These are phyloP conservation scores for Metaphire vulgaris DNA, from an alignment of 1,140 invertebrate genomes.

Conservation along the genomic window DNA sequence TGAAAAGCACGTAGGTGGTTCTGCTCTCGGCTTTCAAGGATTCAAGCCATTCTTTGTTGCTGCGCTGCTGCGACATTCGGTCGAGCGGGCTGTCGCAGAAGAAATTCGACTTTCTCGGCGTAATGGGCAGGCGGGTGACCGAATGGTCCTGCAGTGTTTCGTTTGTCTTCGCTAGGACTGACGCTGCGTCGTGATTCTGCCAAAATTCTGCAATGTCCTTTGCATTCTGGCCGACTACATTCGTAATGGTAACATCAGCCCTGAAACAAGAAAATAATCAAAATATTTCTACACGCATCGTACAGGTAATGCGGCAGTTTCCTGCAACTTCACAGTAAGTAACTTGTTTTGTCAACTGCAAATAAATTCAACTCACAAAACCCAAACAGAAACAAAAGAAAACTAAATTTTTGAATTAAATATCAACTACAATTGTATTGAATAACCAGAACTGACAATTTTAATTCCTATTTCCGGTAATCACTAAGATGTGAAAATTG, in stretches of 20 bases:
- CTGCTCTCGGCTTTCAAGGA: conserved; percentile 32
- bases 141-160: neutral
- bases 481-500: no score
- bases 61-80: conserved; percentile 42
- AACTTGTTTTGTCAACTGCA: no score
- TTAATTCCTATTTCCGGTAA: no score
- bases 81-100: conserved; percentile 41
- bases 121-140: neutral
- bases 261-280: no score
- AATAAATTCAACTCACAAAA: no score
- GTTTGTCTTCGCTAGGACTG: conserved; percentile 32
- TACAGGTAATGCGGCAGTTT: no score
- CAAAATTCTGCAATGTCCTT: conserved; percentile 47
- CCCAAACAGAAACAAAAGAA: no score
- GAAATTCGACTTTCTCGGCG: conserved; percentile 33
- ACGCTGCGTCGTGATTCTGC: conserved; percentile 38
- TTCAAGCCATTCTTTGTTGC: conserved; percentile 40
- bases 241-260: conserved; percentile 39
- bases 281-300: no score
- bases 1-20: conserved; percentile 43
- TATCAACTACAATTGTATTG: no score
- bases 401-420: no score
- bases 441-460: no score
- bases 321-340: no score
- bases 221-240: conserved; percentile 45